phyloP scores from a whole-genome alignment of 2,888 invertebrate species.

The Stenoptilia bipunctidactyla region DNA sequence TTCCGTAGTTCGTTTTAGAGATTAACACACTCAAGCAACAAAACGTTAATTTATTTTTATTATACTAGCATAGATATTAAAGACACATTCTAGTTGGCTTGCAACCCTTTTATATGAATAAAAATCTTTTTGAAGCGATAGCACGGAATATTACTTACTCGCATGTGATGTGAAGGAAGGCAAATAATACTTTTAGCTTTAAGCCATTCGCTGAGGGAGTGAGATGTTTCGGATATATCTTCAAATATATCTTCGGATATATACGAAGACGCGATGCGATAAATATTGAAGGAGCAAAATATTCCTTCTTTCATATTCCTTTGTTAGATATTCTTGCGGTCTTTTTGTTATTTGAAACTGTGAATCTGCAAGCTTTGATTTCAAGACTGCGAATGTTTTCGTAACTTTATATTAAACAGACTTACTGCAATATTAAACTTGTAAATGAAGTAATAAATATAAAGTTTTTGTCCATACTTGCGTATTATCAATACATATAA shows the following conservation, averaged over 20 bases:
- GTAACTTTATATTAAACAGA: constrained; percentile 17
- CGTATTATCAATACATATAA: no score
- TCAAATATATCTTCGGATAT: no score
- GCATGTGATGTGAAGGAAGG: no score
- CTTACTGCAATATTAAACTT: no score
- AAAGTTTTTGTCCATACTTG: no score
- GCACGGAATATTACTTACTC: not conserved
- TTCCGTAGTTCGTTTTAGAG: no score
- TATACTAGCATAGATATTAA: no score
- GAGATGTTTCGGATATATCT: constrained; percentile 59
- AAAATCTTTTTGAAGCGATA: not conserved
- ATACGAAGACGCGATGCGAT: constrained; percentile 49
- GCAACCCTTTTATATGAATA: no score
- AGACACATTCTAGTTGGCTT: no score
- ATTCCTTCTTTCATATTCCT: constrained; percentile 58
- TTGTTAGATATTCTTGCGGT: constrained; percentile 47
- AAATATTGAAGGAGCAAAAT: constrained; percentile 46
- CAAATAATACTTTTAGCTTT: not conserved
- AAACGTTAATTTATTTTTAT: no score
- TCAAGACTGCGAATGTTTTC: constrained; percentile 18
- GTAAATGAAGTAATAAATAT: no score
- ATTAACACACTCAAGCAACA: no score
- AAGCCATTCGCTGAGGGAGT: constrained; percentile 16
- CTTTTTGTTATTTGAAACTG: constrained; percentile 50
- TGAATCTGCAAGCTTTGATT: constrained; percentile 23